Conservation (phyloP, 2,888 invertebrate genomes). For the Rhorus exstirpatorius region DNA sequence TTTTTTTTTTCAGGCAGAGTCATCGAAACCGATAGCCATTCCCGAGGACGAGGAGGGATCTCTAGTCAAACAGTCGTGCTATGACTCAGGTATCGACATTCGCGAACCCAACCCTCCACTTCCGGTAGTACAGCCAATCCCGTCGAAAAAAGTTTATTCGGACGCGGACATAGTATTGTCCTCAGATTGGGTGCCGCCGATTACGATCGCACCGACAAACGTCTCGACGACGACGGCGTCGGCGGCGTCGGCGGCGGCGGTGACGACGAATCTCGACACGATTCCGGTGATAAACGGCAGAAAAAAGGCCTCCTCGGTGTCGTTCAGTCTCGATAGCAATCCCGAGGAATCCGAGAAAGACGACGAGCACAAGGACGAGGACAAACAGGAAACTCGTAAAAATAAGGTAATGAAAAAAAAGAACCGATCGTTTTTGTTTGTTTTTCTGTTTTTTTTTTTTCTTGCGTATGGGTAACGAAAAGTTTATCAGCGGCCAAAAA, state of each 20-base stretch:
- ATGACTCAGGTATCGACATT: slow-evolving; percentile 96
- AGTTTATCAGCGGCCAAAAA: slow-evolving; percentile 3
- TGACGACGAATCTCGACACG: slow-evolving; percentile 87
- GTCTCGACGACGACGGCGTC: slow-evolving; percentile 87
- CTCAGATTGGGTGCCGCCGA: slow-evolving; percentile 95
- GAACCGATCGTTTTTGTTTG: slow-evolving; percentile 51
- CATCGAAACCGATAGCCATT: slow-evolving; percentile 82
- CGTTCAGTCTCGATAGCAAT: slow-evolving; percentile 90
- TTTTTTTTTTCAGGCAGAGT: slow-evolving; percentile 79
- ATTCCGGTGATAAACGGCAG: slow-evolving; percentile 87
- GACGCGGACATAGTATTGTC: slow-evolving; percentile 96
- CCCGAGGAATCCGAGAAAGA: slow-evolving; percentile 86
- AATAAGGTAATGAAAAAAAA: slow-evolving; percentile 89
- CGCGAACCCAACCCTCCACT: slow-evolving; percentile 90
- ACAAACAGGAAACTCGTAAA: slow-evolving; percentile 89
- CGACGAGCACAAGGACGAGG: slow-evolving; percentile 87
- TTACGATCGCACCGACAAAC: slow-evolving; percentile 91
- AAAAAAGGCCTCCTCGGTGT: slow-evolving; percentile 91
- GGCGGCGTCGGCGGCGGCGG: too few species aligned
- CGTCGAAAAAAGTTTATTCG: slow-evolving; percentile 92
- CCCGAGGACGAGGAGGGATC: slow-evolving; percentile 88
- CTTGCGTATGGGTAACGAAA: slow-evolving; percentile 5
- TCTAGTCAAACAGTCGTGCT: slow-evolving; percentile 94
- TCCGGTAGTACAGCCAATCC: slow-evolving; percentile 89
- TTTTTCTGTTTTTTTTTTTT: slow-evolving; percentile 3